A percentile compares a stretch with the other conserved stretches of the same genome.
phyloP scores from a whole-genome alignment of 2,797 vertebrate genomes.

The Siniperca obscura region DNA sequence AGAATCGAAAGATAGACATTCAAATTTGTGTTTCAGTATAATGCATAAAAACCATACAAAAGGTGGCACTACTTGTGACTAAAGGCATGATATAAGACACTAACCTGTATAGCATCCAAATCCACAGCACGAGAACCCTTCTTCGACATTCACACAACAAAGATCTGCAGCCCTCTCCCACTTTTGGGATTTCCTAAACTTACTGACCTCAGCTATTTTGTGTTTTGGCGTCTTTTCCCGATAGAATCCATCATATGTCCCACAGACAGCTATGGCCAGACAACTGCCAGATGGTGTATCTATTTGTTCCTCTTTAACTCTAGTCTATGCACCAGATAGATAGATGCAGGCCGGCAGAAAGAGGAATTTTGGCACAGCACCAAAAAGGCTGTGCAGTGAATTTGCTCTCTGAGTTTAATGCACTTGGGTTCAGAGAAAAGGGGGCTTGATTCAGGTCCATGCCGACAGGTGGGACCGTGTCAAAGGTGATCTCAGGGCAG shows the following conservation, averaged over 20 bases:
- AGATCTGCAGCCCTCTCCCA: slow-evolving; percentile 48
- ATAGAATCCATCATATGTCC: slow-evolving; percentile 77
- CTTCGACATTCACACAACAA: slow-evolving; percentile 47
- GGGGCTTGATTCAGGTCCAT: slow-evolving; percentile 47
- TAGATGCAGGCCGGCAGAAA: slow-evolving; percentile 49
- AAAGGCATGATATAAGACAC: slow-evolving; percentile 36
- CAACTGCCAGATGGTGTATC: slow-evolving; percentile 79
- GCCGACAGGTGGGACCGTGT: slow-evolving; percentile 68
- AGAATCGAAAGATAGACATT: slow-evolving; percentile 25
- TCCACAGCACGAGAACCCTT: slow-evolving; percentile 40
- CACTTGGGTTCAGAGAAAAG: slow-evolving; percentile 47
- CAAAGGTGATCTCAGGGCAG: slow-evolving; percentile 71
- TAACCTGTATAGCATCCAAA: slow-evolving; percentile 36
- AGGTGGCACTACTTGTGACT: slow-evolving; percentile 26
- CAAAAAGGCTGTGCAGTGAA: slow-evolving; percentile 48
- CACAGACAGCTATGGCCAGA: slow-evolving; percentile 76
- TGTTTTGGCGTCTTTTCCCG: slow-evolving; percentile 69
- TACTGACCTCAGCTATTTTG: slow-evolving; percentile 72
- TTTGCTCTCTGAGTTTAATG: slow-evolving; percentile 51
- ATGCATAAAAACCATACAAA: background rate
- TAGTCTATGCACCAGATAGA: slow-evolving; percentile 67
- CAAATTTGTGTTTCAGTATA: background rate
- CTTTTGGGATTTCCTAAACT: slow-evolving; percentile 80
- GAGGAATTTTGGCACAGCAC: slow-evolving; percentile 54
- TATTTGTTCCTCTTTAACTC: slow-evolving; percentile 77